These are phyloP conservation scores for Nomia melanderi DNA, from an alignment of 1,140 invertebrate species.

Conservation along the genomic window DNA sequence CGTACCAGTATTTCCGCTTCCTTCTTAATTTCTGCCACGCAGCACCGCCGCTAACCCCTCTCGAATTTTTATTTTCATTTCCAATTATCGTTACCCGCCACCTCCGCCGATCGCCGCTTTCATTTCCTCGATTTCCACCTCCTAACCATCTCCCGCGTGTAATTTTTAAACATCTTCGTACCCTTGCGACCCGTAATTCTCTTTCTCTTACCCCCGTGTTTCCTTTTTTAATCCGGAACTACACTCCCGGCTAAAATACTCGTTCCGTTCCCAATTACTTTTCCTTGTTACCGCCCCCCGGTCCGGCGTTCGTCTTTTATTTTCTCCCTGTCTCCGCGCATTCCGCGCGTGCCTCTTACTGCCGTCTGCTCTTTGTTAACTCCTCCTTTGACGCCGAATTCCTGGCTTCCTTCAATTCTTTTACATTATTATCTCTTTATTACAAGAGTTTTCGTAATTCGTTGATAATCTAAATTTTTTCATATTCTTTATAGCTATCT, in stretches of 20 bases:
- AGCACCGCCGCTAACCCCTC: background rate
- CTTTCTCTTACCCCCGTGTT: background rate
- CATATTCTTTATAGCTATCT: too few species aligned
- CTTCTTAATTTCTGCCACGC: background rate
- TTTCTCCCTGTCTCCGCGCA: background rate
- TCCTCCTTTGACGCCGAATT: too few species aligned
- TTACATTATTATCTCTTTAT: too few species aligned
- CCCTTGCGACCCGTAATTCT: background rate
- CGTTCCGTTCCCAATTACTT: constrained; percentile 34
- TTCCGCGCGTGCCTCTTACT: too few species aligned
- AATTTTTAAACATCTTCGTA: background rate
- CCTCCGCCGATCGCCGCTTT: background rate
- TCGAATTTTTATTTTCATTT: constrained; percentile 9
- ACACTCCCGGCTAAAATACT: constrained; percentile 12
- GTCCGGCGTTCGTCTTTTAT: background rate
- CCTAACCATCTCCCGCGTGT: too few species aligned
- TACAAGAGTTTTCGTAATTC: too few species aligned
- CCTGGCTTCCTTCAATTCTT: too few species aligned
- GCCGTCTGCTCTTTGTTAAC: too few species aligned
- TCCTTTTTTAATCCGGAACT: background rate
- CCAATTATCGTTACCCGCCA: constrained; percentile 33
- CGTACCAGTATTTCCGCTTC: constrained; percentile 12
- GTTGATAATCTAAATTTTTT: too few species aligned
- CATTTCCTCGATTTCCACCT: background rate
- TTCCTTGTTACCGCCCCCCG: constrained; percentile 8